Base-by-base conservation (phyloP, 2,797 vertebrate species). In the Etheostoma nigrum region DNA sequence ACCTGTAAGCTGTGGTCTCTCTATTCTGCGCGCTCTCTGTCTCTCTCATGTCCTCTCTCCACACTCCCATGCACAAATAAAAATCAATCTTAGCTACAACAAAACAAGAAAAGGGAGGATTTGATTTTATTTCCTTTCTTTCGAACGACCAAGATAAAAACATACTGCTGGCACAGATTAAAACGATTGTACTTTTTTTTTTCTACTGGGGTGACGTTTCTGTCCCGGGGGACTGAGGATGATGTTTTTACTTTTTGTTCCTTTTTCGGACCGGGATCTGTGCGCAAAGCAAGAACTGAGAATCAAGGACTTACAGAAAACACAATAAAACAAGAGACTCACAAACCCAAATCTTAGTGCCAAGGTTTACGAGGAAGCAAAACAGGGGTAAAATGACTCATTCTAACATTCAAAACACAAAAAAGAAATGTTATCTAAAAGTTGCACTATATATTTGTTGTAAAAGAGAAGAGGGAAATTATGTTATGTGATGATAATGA, bases 371-470 rank as follows among this genome's bases (percentile, higher is more conserved):
- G 89, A 93, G 90, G 94, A 93, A 93, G 92, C 88, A 93, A 95
- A 95, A 74, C 74, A 79, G 92, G 93, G 89, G 49, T 7, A 91
- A 93, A 88, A 91, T 90, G 91, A 94, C 95, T 94, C 89, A 86
- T 96, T 93, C 92, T 94, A 94, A 95, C 96, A 95, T 95, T 95
- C 94, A 84, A 88, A 89, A 92, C 83, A 92, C 82, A 92, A 74
- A 85, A 76, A 92, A 90, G 81, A 92, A 92, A 89, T 89, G 85
- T 91, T 93, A 87, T 92, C 90, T 91, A 92, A 97, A 93, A 96
- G 95, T 98, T 98, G 97, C 97, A 98, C 97, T 98, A 96, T 96
- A 94, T 91, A 91, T 91, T 92, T 88, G 89, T 94, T 90, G 94
- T 94, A 85, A 89, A 93, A 95, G 95, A 93, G 93, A 93, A 92